phyloP scores from a whole-genome alignment of 37 sponge, comb jelly and placozoan species.

The Mnemiopsis leidyi region DNA sequence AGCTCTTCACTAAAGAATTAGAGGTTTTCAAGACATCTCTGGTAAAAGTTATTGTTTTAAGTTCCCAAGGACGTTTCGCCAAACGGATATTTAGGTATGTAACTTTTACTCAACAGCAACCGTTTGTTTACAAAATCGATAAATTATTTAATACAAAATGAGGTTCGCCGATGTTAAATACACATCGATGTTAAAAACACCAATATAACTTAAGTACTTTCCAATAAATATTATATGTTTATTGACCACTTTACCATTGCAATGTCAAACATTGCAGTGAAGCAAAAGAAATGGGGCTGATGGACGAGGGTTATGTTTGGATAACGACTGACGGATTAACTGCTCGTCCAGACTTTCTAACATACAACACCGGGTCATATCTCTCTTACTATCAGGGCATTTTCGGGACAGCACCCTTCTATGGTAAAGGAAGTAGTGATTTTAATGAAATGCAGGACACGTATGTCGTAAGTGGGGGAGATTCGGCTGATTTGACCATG shows the following conservation, averaged over 20 bases:
- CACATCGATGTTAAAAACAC: too few relatives aligned
- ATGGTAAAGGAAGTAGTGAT: not conserved
- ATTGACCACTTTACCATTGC: not conserved
- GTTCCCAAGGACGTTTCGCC: not conserved
- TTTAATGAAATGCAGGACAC: not conserved
- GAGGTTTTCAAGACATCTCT: not conserved
- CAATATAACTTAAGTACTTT: too few relatives aligned
- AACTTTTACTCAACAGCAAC: too few relatives aligned
- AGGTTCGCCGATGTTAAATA: too few relatives aligned
- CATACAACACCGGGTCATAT: not conserved
- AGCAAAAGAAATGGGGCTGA: conserved; percentile 27
- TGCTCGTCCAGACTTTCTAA: not conserved
- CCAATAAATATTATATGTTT: too few relatives aligned
- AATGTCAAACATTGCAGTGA: not conserved
- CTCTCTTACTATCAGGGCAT: not conserved
- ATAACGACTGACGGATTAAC: not conserved
- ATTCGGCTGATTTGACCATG: not conserved
- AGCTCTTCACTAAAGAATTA: not conserved
- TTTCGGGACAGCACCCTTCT: not conserved
- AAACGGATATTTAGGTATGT: not conserved
- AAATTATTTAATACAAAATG: too few relatives aligned
- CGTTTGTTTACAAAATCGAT: too few relatives aligned
- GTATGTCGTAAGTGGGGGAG: not conserved
- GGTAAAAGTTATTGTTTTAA: not conserved
- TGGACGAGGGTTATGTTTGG: not conserved